Evolutionary conservation across 92 coral and sea anemone species (phyloP).

Genomic region (Porites rus): DNA sequence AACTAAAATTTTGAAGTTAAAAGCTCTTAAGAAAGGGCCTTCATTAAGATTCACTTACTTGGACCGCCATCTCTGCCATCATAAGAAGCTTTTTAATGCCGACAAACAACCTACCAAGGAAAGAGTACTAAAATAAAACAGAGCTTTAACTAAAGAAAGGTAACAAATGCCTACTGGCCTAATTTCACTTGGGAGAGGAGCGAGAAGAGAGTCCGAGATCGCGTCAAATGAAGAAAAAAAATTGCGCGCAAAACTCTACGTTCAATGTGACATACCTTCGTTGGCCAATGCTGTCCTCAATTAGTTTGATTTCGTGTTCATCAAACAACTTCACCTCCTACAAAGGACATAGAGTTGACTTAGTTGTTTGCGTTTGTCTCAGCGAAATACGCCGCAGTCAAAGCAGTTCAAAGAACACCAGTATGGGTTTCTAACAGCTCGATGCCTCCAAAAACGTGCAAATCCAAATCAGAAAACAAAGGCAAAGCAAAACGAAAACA

Average conservation of each 20-base stretch:
- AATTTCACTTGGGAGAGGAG: no score
- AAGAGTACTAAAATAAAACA: background rate
- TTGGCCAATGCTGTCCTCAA: slow-evolving; percentile 82
- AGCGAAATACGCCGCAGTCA: no score
- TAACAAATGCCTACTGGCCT: background rate
- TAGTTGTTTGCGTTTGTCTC: no score
- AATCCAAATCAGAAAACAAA: no score
- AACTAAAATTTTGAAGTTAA: no score
- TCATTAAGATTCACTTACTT: slow-evolving; percentile 52
- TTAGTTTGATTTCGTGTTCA: slow-evolving; percentile 69
- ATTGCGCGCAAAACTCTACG: no score
- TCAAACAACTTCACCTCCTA: slow-evolving; percentile 88
- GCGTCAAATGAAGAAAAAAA: no score
- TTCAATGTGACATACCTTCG: slow-evolving; percentile 65
- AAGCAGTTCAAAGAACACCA: no score
- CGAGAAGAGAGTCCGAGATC: no score
- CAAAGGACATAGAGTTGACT: background rate
- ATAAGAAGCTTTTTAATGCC: slow-evolving; percentile 94
- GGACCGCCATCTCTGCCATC: slow-evolving; percentile 96
- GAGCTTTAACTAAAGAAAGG: background rate
- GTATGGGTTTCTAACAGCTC: no score
- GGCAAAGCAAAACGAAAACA: no score
- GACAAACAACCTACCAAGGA: slow-evolving; percentile 71
- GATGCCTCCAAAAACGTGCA: no score
- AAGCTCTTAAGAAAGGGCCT: background rate